Base-by-base conservation (phyloP, 2,888 invertebrate species). In the Chloroclysta siterata region DNA sequence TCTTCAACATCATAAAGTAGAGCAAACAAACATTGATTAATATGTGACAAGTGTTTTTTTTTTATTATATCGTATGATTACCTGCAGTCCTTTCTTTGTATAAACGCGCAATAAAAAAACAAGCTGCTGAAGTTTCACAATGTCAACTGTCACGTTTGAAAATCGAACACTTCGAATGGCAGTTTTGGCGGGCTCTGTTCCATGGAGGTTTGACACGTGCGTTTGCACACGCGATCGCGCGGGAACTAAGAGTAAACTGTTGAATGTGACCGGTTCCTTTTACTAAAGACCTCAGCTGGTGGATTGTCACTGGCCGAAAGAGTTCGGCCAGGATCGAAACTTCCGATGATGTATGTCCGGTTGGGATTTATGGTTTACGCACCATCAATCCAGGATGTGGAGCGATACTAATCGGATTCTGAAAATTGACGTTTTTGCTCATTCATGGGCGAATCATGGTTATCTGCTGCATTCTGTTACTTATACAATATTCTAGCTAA, bases 261-360 rank as follows among this genome's bases (percentile, higher is more conserved):
- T 53, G 47, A 68, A 68, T 75, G 61, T 72, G 68, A 73, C 77
- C 74, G 76, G 81, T 79, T 82, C 86, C 89, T 88, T 87, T 90
- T 89, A 88, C 87, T 84, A 77, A 68, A 82, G 79, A 81, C 81
- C 78, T 80, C 79, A 76, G 72, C 66, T 71, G 39, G 58, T 75
- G 68, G 69, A 76, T 77, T 82, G 83, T 83, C 83, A 82, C 80
- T 82, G 79, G 81, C 78, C 81, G 82, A 72, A 80, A 66, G 70
- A 79, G 66, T 75, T 63, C 57, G 29, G 36, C 33, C 14, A 44
- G 63, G 36, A 39, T 55, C 70, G 76, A 82, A 80, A 84, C 88
- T 89, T 91, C 90, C 90, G 90, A 90, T 86, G 85, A 86, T 85
- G 77, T 78, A 80, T 81, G 85, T 87, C 88, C 88, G 90, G 84